These are phyloP conservation scores for Leptopilina syphax DNA, from an alignment of 2,888 invertebrate species.

Conservation along the genomic window DNA sequence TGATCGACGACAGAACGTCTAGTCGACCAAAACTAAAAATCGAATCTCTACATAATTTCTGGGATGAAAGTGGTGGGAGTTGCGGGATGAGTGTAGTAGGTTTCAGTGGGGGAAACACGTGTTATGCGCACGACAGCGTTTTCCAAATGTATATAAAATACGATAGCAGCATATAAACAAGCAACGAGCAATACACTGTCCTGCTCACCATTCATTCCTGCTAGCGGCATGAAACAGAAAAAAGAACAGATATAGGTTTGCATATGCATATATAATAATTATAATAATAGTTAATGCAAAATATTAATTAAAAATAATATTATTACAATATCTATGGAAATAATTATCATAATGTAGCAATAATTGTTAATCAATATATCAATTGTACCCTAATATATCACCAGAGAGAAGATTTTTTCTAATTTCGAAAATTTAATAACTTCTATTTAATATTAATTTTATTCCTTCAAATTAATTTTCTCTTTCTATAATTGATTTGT, in stretches of 20 bases:
- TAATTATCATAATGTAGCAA: neutral
- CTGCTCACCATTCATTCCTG: constrained; percentile 76
- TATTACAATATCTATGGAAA: neutral
- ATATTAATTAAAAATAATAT: neutral
- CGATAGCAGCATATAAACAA: constrained; percentile 40
- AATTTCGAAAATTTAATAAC: too few relatives aligned
- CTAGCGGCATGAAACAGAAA: constrained; percentile 71
- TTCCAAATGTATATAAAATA: constrained; percentile 18
- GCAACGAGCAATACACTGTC: constrained; percentile 32
- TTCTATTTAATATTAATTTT: too few relatives aligned
- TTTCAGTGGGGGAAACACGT: constrained; percentile 45
- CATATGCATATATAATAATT: constrained; percentile 15
- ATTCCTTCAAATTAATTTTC: too few relatives aligned
- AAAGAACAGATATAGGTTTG: constrained; percentile 51
- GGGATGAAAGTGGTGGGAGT: constrained; percentile 23
- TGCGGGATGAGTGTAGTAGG: constrained; percentile 24
- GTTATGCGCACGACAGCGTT: constrained; percentile 57
- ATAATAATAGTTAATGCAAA: neutral
- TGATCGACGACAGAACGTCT: constrained; percentile 34
- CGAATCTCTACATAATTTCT: constrained; percentile 26
- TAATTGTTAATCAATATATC: neutral
- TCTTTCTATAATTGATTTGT: too few relatives aligned
- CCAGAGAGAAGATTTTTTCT: too few relatives aligned
- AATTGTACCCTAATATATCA: neutral
- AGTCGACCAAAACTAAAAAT: constrained; percentile 30